Conservation (phyloP, 2,113 vertebrate species). For the Podocnemis expansa region DNA sequence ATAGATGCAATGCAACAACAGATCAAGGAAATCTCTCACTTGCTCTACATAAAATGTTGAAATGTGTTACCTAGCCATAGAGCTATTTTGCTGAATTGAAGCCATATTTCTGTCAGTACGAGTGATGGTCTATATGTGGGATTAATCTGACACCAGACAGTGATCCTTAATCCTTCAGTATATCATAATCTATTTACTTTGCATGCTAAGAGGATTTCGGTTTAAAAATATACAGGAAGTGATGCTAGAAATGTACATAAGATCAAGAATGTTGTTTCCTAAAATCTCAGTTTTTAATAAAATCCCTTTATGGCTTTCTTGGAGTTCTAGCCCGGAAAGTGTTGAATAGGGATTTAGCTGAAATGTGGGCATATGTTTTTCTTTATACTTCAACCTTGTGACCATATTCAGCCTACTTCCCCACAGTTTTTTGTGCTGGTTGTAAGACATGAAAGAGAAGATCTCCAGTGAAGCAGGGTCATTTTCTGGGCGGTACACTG, state of each 20-base stretch:
- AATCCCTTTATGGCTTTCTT: slow-evolving; percentile 54
- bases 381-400: slow-evolving; percentile 27
- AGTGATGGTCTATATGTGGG: slow-evolving; percentile 87
- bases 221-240: slow-evolving; percentile 90
- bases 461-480: neutral
- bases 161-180: slow-evolving; percentile 92
- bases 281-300: slow-evolving; percentile 65
- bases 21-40: neutral
- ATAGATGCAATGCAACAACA: rapidly evolving
- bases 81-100: slow-evolving; percentile 83
- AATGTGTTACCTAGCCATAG: slow-evolving; percentile 45
- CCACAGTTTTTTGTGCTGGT: neutral
- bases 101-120: slow-evolving; percentile 90
- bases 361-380: slow-evolving; percentile 4
- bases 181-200: slow-evolving; percentile 97
- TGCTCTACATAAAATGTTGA: slow-evolving; percentile 34
- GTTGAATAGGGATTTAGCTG: slow-evolving; percentile 45
- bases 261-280: slow-evolving; percentile 78
- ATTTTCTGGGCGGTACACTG: neutral
- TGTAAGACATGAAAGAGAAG: neutral
- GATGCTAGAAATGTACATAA: slow-evolving; percentile 87
- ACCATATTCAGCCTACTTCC: slow-evolving; percentile 18
- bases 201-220: slow-evolving; percentile 95
- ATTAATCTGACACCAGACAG: slow-evolving; percentile 96
- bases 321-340: slow-evolving; percentile 15